A percentile compares a stretch with the other conserved stretches of the same genome.
Conservation (phyloP, 2,888 invertebrate species). For the Acanthoscelides obtectus region DNA sequence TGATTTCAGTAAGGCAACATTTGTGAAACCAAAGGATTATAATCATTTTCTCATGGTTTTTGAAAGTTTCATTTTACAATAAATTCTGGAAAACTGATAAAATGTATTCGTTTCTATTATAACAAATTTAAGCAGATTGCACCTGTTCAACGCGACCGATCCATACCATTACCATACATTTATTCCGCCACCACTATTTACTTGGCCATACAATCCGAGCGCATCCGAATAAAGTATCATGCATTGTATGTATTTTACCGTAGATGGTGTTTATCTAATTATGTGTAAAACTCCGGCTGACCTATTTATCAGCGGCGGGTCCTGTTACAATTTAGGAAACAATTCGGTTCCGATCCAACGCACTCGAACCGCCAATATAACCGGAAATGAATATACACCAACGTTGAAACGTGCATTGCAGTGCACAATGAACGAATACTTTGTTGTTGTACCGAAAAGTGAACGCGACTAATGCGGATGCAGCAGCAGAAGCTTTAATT, state of each 20-base stretch:
- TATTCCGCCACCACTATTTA: neutral
- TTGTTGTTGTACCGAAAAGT: neutral
- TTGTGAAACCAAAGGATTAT: too few species aligned
- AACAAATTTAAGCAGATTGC: too few species aligned
- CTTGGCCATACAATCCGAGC: neutral
- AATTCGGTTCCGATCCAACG: neutral
- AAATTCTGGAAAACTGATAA: too few species aligned
- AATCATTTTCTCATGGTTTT: too few species aligned
- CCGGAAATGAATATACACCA: neutral
- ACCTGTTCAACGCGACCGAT: too few species aligned
- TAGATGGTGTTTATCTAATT: neutral
- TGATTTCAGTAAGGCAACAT: too few species aligned
- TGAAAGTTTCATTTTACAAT: too few species aligned
- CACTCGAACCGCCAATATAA: neutral
- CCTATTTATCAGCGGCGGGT: neutral
- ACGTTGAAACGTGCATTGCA: neutral
- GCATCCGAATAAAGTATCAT: neutral
- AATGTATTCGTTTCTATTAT: too few species aligned
- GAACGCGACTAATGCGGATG: neutral
- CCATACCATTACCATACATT: too few species aligned
- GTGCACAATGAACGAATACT: neutral
- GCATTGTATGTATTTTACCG: neutral
- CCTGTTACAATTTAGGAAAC: neutral
- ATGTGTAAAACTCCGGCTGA: neutral
- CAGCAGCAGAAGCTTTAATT: too few species aligned